Percentiles rank a stretch among this genome's conserved stretches.
Conservation (phyloP, 2,888 invertebrate genomes). For the Entomobrya multifasciata region DNA sequence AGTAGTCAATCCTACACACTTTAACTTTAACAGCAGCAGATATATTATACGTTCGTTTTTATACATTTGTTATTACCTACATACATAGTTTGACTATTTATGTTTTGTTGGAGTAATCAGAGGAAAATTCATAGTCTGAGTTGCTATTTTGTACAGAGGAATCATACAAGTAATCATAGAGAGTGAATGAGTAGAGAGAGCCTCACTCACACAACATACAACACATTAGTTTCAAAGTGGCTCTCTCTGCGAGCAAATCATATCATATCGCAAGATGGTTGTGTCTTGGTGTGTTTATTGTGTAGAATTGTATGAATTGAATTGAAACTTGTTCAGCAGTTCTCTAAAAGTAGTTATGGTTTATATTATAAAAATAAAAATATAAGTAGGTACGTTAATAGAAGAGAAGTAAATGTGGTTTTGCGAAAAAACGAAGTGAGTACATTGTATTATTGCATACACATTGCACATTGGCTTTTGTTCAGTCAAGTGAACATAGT, state of each 20-base stretch:
- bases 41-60: too few relatives aligned
- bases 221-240: conserved; percentile 30
- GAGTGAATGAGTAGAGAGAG: too few relatives aligned
- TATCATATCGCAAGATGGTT: neutral
- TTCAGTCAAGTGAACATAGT: too few relatives aligned
- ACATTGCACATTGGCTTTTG: too few relatives aligned
- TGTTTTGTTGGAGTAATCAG: too few relatives aligned
- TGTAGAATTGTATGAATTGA: neutral
- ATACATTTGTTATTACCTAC: neutral
- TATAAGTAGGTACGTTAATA: neutral
- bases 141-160: neutral
- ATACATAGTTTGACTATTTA: neutral
- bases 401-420: neutral
- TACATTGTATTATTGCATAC: too few relatives aligned
- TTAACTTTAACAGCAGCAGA: neutral
- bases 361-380: neutral
- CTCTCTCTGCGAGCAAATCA: conserved; percentile 26
- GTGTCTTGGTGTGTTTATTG: neutral
- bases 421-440: neutral
- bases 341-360: neutral
- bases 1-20: neutral
- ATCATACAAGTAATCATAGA: conserved; percentile 2
- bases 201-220: neutral
- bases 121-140: neutral
- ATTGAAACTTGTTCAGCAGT: conserved; percentile 40